Evolutionary conservation across 2,888 invertebrate genomes (phyloP).

Genomic region (Erpobdella octoculata): DNA sequence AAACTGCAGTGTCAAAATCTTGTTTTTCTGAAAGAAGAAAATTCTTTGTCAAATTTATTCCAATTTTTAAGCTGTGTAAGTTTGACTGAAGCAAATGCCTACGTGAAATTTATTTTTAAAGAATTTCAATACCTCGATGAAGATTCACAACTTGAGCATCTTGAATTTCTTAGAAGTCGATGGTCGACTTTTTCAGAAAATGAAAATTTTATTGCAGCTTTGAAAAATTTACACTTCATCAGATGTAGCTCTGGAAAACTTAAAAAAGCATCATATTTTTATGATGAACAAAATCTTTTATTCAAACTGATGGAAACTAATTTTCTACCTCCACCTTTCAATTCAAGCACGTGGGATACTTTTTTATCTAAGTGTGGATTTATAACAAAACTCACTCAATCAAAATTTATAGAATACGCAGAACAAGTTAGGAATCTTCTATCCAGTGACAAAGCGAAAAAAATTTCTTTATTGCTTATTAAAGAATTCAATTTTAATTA

Average conservation of each 20-base stretch:
- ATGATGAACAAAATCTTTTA: not conserved
- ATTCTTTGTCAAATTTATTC: not conserved
- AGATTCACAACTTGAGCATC: not conserved
- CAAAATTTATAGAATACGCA: not conserved
- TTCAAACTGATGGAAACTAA: not conserved
- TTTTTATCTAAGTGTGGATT: constrained; percentile 4
- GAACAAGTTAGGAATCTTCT: not conserved
- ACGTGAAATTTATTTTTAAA: not conserved
- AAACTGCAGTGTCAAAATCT: too few relatives aligned
- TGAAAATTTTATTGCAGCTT: too few relatives aligned
- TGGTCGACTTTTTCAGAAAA: too few relatives aligned
- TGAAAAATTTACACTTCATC: too few relatives aligned
- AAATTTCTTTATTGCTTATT: not conserved
- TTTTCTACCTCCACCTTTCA: not conserved
- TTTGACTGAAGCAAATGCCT: not conserved
- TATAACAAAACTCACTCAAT: not conserved
- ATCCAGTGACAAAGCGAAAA: not conserved
- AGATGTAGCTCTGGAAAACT: too few relatives aligned
- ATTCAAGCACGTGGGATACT: not conserved
- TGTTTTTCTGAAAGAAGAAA: not conserved
- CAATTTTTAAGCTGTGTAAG: not conserved
- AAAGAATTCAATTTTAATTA: not conserved
- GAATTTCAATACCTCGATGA: not conserved
- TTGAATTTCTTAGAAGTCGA: not conserved
- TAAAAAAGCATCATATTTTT: constrained; percentile 3